Base-by-base conservation (phyloP, 2,113 vertebrate genomes). In the Cheirogaleus medius region DNA sequence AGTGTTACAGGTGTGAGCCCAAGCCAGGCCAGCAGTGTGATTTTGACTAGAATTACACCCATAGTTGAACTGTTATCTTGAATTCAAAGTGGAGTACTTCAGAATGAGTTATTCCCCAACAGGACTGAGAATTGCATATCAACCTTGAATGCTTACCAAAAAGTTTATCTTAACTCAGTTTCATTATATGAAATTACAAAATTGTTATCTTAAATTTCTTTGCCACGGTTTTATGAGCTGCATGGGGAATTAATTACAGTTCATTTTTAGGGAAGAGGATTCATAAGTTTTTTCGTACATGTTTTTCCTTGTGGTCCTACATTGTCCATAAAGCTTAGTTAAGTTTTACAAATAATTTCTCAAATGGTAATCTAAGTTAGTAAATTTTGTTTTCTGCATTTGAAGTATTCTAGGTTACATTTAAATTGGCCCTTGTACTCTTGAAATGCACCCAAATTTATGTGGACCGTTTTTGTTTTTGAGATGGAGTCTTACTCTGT, bases 321-420 rank as follows among this genome's bases (percentile, higher is more conserved):
- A 15, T 80, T 90, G 64, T 86, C n/a, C n/a, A 12, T 84, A 80
- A 82, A 63, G 34, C 52, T 85, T 56, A 42, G 58, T 17, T 74
- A 60, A 87, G 8, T 86, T 74, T 95, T 89, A 73, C 29, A 80
- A 47, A 63, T 44, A 27, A 47, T 83, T 44, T 91, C 34, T 73
- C 17, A 11, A 8, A 8, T 84, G 32, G 39, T 54, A 92, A 5
- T 90, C 34, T 87, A 58, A 85, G 49, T 94, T 81, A 71, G 10
- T 81, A 87, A 56, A 94, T 90, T 90, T 90, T 69, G 32, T 85
- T 78, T 68, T 81, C 76, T 66, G 11, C 77, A 84, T 23, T 83
- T 74, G 58, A 82, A 66, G 12, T 87, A 86, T 58, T 95, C 52
- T 66, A 27, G 29, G 15, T 95, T 42, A 96, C 42, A 49, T 83